These are phyloP conservation scores for Drosophila pseudoobscura DNA, from an alignment of 1,140 invertebrate species.

Conservation along the genomic window DNA sequence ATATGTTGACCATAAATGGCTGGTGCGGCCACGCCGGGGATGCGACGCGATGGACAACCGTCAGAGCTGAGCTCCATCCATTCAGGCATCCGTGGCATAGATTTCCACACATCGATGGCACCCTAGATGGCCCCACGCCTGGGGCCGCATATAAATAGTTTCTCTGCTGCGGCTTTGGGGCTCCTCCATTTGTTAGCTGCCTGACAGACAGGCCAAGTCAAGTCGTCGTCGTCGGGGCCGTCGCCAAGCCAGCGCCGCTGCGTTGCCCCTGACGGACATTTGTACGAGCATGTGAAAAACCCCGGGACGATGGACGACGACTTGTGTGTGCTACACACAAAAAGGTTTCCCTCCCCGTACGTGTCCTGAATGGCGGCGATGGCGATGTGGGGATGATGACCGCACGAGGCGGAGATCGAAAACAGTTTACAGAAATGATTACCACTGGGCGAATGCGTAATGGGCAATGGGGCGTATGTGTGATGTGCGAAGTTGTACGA, in stretches of 20 bases:
- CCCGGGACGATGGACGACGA: neutral
- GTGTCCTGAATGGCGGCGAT: slow-evolving; percentile 37
- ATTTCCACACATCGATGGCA: slow-evolving; percentile 12
- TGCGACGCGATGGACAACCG: slow-evolving; percentile 10
- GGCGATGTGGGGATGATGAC: slow-evolving; percentile 15
- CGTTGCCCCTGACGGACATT: slow-evolving; percentile 21
- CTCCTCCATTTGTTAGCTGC: slow-evolving; percentile 65
- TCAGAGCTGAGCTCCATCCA: slow-evolving; percentile 14
- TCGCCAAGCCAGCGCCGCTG: slow-evolving; percentile 6
- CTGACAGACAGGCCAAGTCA: slow-evolving; percentile 66
- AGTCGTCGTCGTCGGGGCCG: slow-evolving; percentile 38
- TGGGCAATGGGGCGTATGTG: slow-evolving; percentile 73
- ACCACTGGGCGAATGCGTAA: slow-evolving; percentile 71
- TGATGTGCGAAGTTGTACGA: slow-evolving; percentile 42
- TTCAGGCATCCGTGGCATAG: slow-evolving; percentile 17
- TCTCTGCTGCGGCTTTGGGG: slow-evolving; percentile 26
- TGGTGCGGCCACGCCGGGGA: neutral
- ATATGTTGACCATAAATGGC: slow-evolving; percentile 55
- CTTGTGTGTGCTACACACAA: slow-evolving; percentile 5
- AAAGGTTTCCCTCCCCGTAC: slow-evolving; percentile 43
- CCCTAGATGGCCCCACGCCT: slow-evolving; percentile 6
- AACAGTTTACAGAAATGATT: slow-evolving; percentile 79
- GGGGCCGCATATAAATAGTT: slow-evolving; percentile 69
- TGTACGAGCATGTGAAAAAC: slow-evolving; percentile 21
- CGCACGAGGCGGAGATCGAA: slow-evolving; percentile 59